Evolutionary conservation across 2,113 vertebrate genomes (phyloP), one percentile per base, ranked within the genome.

Genomic region (Sisor rabdophorus): DNA sequence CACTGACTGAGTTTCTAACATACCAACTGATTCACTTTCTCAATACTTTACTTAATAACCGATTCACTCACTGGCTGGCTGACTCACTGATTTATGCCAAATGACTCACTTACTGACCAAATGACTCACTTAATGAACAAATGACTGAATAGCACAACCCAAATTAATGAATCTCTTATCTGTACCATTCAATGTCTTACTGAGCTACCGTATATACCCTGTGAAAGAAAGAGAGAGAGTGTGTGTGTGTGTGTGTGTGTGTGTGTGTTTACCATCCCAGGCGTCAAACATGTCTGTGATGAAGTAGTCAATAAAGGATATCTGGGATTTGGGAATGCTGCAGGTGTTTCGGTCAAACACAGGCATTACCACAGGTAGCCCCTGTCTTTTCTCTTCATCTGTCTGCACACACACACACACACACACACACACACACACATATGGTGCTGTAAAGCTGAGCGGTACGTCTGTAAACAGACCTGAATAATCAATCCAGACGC

Each of bases 281-380:
- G 97, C 96, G 68, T 96, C 94, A 79, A 98, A 98, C 97, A 99
- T 98, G 88, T 96, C 95, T 0, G 94, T 98, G 84, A 99, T 95
- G 91, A 99, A 98, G 90, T 98, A 98, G 89, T 98, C 95, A 13
- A 98, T 98, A 88, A 99, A 99, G 50, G 96, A 98, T 87, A 98
- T 95, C 87, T 99, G 97, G 79, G 96, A 95, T 85, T 96, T 98
- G 75, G 97, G 97, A 88, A 99, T 95, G 89, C 95, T 98, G 91
- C 97, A 99, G 30, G 95, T 98, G 82, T 95, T 95, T 82, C 97
- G 92, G 91, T 99, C 97, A 84, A 98, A 99, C 83, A 96, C 95
- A 0, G 97, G 96, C 97, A 99, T 98, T 78, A 97, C 95, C 84
- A 99, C 96, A 0, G 97, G 97, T 63, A 99, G 86, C 77, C 92